Evolutionary conservation across 2,113 vertebrate species (phyloP).

Genomic region (Nymphicus hollandicus): DNA sequence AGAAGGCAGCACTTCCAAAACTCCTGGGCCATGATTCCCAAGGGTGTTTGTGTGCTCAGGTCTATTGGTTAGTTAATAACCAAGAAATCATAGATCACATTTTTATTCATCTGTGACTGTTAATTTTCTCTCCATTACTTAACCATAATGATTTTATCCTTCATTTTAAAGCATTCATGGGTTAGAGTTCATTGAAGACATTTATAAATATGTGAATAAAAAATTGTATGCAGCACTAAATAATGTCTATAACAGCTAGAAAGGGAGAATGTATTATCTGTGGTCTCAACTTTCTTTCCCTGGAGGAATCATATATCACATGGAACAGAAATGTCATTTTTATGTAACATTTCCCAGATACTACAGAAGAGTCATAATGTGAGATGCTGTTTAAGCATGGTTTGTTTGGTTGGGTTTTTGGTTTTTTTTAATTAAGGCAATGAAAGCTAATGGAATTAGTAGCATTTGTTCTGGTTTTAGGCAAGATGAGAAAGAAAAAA

Average conservation of each 20-base stretch:
- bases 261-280: not conserved
- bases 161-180: not conserved
- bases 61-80: not conserved
- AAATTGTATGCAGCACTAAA: not conserved
- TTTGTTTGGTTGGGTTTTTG: not conserved
- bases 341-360: not conserved
- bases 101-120: not conserved
- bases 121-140: not conserved
- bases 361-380: not conserved
- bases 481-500: not conserved
- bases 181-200: not conserved
- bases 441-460: not conserved
- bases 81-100: not conserved
- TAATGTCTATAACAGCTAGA: not conserved
- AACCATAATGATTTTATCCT: not conserved
- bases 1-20: not conserved
- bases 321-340: not conserved
- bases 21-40: fast-evolving
- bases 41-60: fast-evolving
- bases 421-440: not conserved
- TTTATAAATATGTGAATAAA: not conserved
- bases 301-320: not conserved
- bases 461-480: not conserved
- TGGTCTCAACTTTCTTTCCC: not conserved
- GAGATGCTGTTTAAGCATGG: not conserved